Evolutionary conservation across 35 echinoderm and acorn worm species (phyloP), one percentile per base, ranked within the genome.

Genomic region (Patiria miniata): DNA sequence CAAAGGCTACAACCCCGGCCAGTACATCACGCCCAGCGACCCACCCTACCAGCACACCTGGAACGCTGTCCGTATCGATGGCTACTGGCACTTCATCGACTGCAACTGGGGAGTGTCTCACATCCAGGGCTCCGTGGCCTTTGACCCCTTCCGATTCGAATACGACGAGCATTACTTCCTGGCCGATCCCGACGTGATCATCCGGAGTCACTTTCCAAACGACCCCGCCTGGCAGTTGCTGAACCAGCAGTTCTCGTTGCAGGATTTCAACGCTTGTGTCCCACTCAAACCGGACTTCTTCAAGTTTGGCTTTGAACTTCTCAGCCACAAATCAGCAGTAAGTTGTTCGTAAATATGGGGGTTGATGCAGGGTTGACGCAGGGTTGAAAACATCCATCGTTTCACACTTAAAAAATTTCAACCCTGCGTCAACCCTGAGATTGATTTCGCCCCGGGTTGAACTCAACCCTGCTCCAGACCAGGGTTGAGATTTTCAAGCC

Each of bases 91-190:
- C 80, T 99, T 99, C 80, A 30, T 99, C 12, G 96, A 99, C 76
- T 99, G 96, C 79, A 99, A 99, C 78, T 99, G 96, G 96, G 96
- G 96, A 0, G 96, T 99, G 60, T 99, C 96, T 12, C 93, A 99
- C 59, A 99, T 99, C 51, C 73, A 78, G 44, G 92, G 86, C 8
- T 94, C 96, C 9, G 83, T 90, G 82, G 83, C 95, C 39, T 97
- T 93, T 85, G 94, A 97, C 65, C 94, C 94, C 9, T 97, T 97
- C 79, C 91, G 94, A 17, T 97, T 93, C 51, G 87, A 97, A 65
- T 97, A 97, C 52, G 94, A 98, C 76, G 96, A 98, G 79, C 96
- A 98, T 59, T 98, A 98, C 86, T 98, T 98, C 69, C 79, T 98
- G 16, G 92, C 92, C 39, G 96, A 98, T 52, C 96, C 96, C 1